Evolutionary conservation across 2,888 invertebrate species (phyloP), one percentile per base, ranked within the genome.

Genomic region (Drosophila diplacantha): DNA sequence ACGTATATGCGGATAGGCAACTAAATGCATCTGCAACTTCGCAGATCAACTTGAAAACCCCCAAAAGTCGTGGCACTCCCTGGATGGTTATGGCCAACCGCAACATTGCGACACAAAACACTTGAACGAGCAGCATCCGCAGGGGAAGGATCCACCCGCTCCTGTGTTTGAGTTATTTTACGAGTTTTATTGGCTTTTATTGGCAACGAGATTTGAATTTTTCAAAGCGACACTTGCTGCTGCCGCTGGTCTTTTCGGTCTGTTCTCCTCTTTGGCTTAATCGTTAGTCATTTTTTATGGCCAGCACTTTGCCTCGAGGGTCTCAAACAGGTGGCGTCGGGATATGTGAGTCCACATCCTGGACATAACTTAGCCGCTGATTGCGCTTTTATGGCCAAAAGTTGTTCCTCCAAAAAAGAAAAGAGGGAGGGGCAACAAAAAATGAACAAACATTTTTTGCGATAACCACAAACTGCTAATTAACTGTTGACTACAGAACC

Each of bases 281-380:
- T 72, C 83, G 80, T 85, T 81, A 86, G 85, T 86, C 86, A 86
- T 85, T 85, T 84, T 85, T 86, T 85, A 85, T 85, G 84, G 75
- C 54, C 67, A 63, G 61, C 57, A 43, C 51, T 41, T 64, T 46
- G 75, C 77, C 80, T 67, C 59, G 60, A 72, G 75, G 75, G 31
- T 20, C 43, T 74, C 75, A 74, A 85, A 85, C 85, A 85, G 85
- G 85, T 85, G 85, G 83, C 71, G 74, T 62, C 43, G 53, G 58
- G 66, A 62, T 39, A 39, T 74, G 58, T 66, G 74, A 63, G 14
- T 12, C 43, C 31, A 16, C 51, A 51, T 26, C 31, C 51, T 60
- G 61, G 74, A 81, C 81, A 84, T 85, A 84, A 86, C 83, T 86
- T 83, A 84, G 69, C 37, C 71, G 55, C 71, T 83, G 85, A 85